Evolutionary conservation across 2,113 vertebrate species (phyloP).

Genomic region (Heteronetta atricapilla): DNA sequence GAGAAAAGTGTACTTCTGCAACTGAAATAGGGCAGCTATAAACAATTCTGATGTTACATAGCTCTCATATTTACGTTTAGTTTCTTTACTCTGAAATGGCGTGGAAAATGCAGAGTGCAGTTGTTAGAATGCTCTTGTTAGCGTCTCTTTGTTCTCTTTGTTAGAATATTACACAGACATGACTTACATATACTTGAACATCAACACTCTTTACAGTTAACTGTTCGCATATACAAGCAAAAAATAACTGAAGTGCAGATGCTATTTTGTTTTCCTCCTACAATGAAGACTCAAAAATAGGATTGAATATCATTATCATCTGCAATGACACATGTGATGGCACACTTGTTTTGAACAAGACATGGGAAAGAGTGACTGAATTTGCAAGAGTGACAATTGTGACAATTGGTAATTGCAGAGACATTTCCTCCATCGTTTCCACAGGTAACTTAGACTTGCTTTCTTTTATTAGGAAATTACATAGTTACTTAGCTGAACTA

Average conservation of each 20-base stretch:
- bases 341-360: background rate
- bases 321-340: background rate
- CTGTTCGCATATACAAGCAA: background rate
- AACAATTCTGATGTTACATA: background rate
- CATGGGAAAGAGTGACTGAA: background rate
- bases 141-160: too few species aligned
- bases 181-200: background rate
- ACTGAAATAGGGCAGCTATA: background rate
- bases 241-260: conserved; percentile 10
- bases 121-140: too few species aligned
- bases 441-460: background rate
- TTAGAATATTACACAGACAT: background rate
- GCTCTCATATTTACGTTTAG: background rate
- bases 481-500: background rate
- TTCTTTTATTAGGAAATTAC: background rate
- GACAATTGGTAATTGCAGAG: background rate
- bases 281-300: conserved; percentile 17
- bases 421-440: background rate
- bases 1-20: background rate
- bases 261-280: conserved; percentile 26
- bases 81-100: background rate
- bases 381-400: background rate
- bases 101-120: background rate
- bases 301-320: background rate
- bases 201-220: background rate